phyloP scores from a whole-genome alignment of 2,888 invertebrate species.

The Lithosia quadra region DNA sequence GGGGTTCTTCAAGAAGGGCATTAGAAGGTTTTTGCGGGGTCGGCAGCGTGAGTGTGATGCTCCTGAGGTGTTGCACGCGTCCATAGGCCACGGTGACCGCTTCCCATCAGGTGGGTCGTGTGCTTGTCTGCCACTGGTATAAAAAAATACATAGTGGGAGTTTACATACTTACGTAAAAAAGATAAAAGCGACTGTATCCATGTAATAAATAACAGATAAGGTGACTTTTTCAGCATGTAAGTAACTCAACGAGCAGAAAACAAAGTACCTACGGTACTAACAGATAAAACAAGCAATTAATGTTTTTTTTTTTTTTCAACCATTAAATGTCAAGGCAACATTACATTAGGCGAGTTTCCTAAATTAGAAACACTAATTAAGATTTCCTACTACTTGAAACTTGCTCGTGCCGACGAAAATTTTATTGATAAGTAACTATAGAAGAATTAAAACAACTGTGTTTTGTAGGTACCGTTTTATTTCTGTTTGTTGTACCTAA shows the following conservation, averaged over 20 bases:
- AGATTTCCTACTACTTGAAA: conserved; percentile 15
- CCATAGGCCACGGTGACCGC: no score
- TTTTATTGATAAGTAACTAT: neutral
- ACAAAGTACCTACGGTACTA: neutral
- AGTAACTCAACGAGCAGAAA: neutral
- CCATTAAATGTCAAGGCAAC: conserved; percentile 10
- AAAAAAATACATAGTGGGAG: no score
- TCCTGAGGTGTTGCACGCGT: no score
- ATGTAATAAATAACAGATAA: neutral
- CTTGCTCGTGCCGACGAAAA: neutral
- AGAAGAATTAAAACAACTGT: neutral
- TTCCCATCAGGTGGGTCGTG: no score
- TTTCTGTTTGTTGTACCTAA: neutral
- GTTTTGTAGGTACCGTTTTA: neutral
- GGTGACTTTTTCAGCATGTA: neutral
- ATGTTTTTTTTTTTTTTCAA: neutral
- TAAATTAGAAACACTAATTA: conserved; percentile 13
- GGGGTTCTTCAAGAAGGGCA: no score
- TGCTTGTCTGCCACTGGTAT: no score
- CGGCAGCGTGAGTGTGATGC: no score
- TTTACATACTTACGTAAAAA: no score
- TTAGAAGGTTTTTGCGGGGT: no score
- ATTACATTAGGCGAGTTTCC: conserved; percentile 8
- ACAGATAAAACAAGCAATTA: neutral
- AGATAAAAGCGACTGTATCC: no score